Conservation (phyloP, 2,888 invertebrate species). For the Yponomeuta sedellus region DNA sequence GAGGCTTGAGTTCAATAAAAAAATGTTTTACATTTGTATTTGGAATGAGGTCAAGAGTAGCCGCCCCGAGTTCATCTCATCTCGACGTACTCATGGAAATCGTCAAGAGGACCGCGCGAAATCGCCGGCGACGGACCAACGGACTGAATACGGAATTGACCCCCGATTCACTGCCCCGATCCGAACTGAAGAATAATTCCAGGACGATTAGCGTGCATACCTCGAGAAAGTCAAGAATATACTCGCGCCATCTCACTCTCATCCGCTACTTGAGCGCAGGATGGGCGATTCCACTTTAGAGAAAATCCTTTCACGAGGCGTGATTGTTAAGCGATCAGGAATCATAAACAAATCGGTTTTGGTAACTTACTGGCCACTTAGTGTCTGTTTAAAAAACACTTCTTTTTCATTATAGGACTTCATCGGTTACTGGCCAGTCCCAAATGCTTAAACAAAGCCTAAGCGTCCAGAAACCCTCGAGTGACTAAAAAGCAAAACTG, state of each 20-base stretch:
- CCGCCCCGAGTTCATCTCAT: slow-evolving; percentile 37
- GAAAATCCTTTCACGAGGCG: too few relatives aligned
- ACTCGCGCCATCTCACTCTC: too few relatives aligned
- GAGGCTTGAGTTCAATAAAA: too few relatives aligned
- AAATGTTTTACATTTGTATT: too few relatives aligned
- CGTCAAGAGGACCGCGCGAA: slow-evolving; percentile 70
- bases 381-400: too few relatives aligned
- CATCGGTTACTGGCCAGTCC: not conserved
- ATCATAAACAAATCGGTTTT: too few relatives aligned
- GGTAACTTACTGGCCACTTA: too few relatives aligned
- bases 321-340: too few relatives aligned
- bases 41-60: not conserved
- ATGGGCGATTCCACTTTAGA: too few relatives aligned
- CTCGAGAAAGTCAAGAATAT: not conserved
- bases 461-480: slow-evolving; percentile 22
- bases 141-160: slow-evolving; percentile 70
- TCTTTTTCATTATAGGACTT: too few relatives aligned
- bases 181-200: not conserved
- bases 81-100: slow-evolving; percentile 47
- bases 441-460: too few relatives aligned
- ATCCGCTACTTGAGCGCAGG: too few relatives aligned
- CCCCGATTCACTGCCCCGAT: slow-evolving; percentile 22
- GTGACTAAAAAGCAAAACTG: not conserved
- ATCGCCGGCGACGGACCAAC: slow-evolving; percentile 65
- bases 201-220: not conserved